Base-by-base conservation (phyloP, 2,888 invertebrate genomes). In the Margaritifera margaritifera region DNA sequence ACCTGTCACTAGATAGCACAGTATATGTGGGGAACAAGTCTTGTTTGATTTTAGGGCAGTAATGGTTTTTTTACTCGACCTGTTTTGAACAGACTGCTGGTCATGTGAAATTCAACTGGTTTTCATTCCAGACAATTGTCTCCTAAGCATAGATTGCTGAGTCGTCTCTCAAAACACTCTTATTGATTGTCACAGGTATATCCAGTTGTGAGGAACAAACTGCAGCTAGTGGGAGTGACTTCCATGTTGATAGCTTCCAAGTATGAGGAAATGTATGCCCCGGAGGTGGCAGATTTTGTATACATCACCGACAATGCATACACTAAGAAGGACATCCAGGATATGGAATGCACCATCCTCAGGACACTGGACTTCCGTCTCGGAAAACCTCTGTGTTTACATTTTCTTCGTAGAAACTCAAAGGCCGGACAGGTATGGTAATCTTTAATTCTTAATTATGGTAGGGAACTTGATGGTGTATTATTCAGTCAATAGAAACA, bases 211-310 rank as follows among this genome's bases (percentile, higher is more conserved):
- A 92, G 93, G 77, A 93, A 93, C 77, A 92, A 93, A 80, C 91
- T 98, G 70, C 98, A 98, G 88, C 91, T 98, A 75, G 95, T 97
- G 19, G 98, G 97, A 5, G 94, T 96, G 1, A 94, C 96, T 0
- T 94, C 96, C 0, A 93, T 98, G 92, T 94, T 96, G 84, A 93
- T 98, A 66, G 97, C 98, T 0, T 93, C 94, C 85, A 99, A 99
- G 90, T 98, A 96, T 86, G 98, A 99, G 90, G 99, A 99, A 91
- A 94, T 97, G 85, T 96, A 94, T 85, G 93, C 95, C 1, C 97
- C 98, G 0, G 95, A 95, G 59, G 92, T 97, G 27, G 91, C 91
- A 8, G 98, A 99, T 90, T 97, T 97, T 91, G 94, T 95, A 20
- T 96, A 94, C 88, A 94, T 98, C 66, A 95, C 97, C 18, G 97